Evolutionary conservation across 2,113 vertebrate species (phyloP), one percentile per base, ranked within the genome.

Genomic region (Coracopsis vasa): DNA sequence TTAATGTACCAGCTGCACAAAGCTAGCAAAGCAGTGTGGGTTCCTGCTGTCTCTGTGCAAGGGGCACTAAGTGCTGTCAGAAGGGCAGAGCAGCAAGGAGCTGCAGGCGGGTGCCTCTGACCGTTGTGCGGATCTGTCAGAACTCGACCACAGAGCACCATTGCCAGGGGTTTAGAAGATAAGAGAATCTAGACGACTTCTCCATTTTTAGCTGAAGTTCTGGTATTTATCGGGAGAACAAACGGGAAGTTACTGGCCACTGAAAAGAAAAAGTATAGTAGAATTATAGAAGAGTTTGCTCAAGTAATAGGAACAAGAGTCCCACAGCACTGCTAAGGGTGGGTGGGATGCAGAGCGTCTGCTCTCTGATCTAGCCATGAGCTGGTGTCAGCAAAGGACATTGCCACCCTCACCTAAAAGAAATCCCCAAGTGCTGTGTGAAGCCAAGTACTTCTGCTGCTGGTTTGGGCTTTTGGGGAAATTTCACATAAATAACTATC

Each of bases 121-220:
- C 80, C 48, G 80, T 80, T 94, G 72, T 31, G 33, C 54, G 47
- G 35, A 74, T 75, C 80, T 67, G 69, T 73, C 73, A 16, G 45
- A 54, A 58, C 73, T 39, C 2, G 3, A 78, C 90, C 86, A 39
- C 84, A 85, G 51, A 48, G 10, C 80, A 37, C 42, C 85, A 48
- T 4, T 56, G n/a, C 85, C 11, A 92, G 44, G 87, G 50, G 25
- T 74, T 73, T 16, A 64, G 64, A 11, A 94, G 93, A 89, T 92
- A 85, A 83, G 91, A 83, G 89, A 92, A 86, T 91, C 79, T 54
- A 96, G 79, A 71, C 27, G 0, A 95, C 96, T 97, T 97, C 97
- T 96, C 92, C 94, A 97, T 97, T 97, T 95, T 91, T 80, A 95
- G 89, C 85, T 95, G 96, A 97, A 97, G 90, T 95, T 96, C 89